Conservation (phyloP, 2,797 vertebrate species). For the Tapera naevia region DNA sequence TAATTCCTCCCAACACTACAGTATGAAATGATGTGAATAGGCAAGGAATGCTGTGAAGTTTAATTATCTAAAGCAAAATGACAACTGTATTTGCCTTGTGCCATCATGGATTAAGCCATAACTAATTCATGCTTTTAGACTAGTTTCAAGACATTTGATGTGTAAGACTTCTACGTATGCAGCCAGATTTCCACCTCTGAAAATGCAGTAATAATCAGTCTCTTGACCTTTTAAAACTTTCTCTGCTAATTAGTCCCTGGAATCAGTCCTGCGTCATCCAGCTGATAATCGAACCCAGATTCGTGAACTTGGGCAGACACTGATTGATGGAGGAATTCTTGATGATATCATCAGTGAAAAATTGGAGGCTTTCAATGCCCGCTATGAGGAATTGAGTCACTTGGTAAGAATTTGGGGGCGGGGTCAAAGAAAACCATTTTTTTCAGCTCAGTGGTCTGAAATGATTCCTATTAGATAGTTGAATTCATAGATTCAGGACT, state of each 20-base stretch:
- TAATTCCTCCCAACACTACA: not conserved
- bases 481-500: not conserved
- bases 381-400: slow-evolving; percentile 89
- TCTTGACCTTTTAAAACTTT: not conserved
- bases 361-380: slow-evolving; percentile 90
- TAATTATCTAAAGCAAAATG: not conserved
- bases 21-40: not conserved
- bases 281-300: slow-evolving; percentile 98
- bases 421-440: not conserved
- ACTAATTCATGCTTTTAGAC: not conserved
- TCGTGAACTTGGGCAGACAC: slow-evolving; percentile 93
- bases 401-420: slow-evolving; percentile 79
- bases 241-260: slow-evolving; percentile 76
- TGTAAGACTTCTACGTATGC: not conserved
- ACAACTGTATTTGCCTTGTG: not conserved
- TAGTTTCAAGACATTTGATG: not conserved
- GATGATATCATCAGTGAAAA: slow-evolving; percentile 98
- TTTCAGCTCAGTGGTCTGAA: not conserved
- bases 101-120: not conserved
- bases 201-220: not conserved
- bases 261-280: slow-evolving; percentile 91
- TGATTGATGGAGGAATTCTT: slow-evolving; percentile 96
- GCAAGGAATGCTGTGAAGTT: not conserved
- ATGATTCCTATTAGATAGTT: not conserved
- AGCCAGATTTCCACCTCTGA: not conserved